These are phyloP conservation scores for Chondrosia reniformis DNA, from an alignment of 37 sponge, comb jelly and placozoan species.

Conservation along the genomic window DNA sequence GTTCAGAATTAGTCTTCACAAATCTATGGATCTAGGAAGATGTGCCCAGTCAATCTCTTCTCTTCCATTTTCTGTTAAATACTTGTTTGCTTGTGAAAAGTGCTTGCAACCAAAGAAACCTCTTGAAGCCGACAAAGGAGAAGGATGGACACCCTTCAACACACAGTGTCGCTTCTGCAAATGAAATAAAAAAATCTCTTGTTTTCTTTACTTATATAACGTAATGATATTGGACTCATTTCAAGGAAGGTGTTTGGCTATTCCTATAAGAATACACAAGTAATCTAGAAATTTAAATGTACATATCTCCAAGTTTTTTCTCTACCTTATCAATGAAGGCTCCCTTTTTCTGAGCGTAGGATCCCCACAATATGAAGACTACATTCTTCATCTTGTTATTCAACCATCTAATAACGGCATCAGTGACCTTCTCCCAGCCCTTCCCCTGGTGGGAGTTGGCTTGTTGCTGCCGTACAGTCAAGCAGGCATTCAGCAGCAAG, in stretches of 20 bases:
- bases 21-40: constrained; percentile 23
- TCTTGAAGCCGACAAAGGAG: constrained; percentile 89
- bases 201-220: too few species aligned
- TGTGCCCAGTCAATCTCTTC: constrained; percentile 83
- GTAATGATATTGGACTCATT: too few species aligned
- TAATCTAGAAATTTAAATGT: background rate
- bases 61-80: constrained; percentile 50
- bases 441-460: constrained; percentile 90
- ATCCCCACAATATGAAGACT: constrained; percentile 96
- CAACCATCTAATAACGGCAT: constrained; percentile 91
- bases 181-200: too few species aligned
- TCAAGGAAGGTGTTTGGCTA: too few species aligned
- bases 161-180: constrained; percentile 78
- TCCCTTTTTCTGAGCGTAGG: constrained; percentile 92
- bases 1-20: background rate
- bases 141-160: constrained; percentile 83
- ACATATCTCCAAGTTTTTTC: background rate
- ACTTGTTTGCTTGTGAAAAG: constrained; percentile 86
- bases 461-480: constrained; percentile 80
- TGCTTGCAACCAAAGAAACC: constrained; percentile 97
- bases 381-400: constrained; percentile 50
- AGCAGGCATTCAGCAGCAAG: constrained; percentile 91
- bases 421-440: constrained; percentile 99
- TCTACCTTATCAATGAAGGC: constrained; percentile 57
- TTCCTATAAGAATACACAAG: too few species aligned